Conservation (phyloP, 1,140 invertebrate genomes). For the Eulimnadia texana region DNA sequence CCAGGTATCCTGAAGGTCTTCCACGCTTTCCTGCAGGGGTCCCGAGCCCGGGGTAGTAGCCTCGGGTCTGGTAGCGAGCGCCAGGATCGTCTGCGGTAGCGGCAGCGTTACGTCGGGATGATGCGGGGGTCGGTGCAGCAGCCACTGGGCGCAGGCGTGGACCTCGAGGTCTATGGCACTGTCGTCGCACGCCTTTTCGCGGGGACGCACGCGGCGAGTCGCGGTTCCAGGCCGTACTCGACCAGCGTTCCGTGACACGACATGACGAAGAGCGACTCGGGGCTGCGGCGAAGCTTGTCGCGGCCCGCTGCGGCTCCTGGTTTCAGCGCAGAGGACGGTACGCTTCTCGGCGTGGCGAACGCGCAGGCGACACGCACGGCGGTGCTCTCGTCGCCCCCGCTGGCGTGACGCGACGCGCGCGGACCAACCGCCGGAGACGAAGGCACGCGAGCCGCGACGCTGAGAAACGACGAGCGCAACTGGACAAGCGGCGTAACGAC, state of each 20-base stretch:
- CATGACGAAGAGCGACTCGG: slow-evolving; percentile 80
- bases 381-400: slow-evolving; percentile 21
- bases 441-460: slow-evolving; percentile 17
- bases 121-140: slow-evolving; percentile 50
- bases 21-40: background rate
- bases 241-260: slow-evolving; percentile 71
- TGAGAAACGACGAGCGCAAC: slow-evolving; percentile 51
- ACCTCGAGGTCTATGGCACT: slow-evolving; percentile 73
- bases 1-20: slow-evolving; percentile 15
- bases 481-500: slow-evolving; percentile 66
- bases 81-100: slow-evolving; percentile 33
- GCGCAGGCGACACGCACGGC: slow-evolving; percentile 11
- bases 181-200: slow-evolving; percentile 81
- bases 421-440: slow-evolving; percentile 22
- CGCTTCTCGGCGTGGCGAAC: slow-evolving; percentile 19
- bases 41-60: background rate
- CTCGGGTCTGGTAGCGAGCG: slow-evolving; percentile 19
- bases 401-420: slow-evolving; percentile 18
- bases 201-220: slow-evolving; percentile 39
- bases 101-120: slow-evolving; percentile 49
- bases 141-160: slow-evolving; percentile 77
- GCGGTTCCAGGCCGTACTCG: slow-evolving; percentile 80
- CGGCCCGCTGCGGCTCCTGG: slow-evolving; percentile 4
- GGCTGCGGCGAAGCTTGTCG: slow-evolving; percentile 21
- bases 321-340: slow-evolving; percentile 9